Percentiles rank a stretch among this genome's conserved stretches.
Conservation (phyloP, 2,888 invertebrate genomes). For the Steromphala cineraria region DNA sequence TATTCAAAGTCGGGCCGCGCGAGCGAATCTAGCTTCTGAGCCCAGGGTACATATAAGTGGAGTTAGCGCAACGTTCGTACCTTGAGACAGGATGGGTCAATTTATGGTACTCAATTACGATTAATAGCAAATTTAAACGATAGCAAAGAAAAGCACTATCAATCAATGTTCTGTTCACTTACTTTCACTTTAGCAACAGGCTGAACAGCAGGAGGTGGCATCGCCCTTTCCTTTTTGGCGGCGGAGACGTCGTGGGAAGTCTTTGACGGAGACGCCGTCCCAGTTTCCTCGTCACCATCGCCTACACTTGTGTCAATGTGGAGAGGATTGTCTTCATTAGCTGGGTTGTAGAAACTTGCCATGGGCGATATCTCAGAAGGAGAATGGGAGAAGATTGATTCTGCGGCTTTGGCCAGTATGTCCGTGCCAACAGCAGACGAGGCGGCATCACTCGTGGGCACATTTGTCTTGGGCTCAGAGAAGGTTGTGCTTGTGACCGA, state of each 20-base stretch:
- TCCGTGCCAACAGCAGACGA: conserved; percentile 32
- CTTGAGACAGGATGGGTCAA: too few relatives aligned
- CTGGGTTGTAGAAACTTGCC: conserved; percentile 67
- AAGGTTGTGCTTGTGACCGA: not conserved
- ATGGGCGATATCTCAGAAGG: conserved; percentile 52
- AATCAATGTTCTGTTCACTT: too few relatives aligned
- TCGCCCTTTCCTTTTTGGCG: too few relatives aligned
- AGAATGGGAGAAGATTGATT: conserved; percentile 72
- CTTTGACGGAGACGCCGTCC: not conserved
- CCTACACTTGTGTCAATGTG: conserved; percentile 68
- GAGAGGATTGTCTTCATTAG: conserved; percentile 68
- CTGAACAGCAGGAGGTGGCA: too few relatives aligned
- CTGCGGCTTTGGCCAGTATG: conserved; percentile 75
- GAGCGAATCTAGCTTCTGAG: too few relatives aligned
- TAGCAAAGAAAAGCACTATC: too few relatives aligned
- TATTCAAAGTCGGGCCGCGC: too few relatives aligned
- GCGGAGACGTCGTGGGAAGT: not conserved
- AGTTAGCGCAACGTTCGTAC: too few relatives aligned
- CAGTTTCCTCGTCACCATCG: conserved; percentile 53
- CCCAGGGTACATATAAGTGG: too few relatives aligned
- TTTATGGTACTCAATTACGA: too few relatives aligned
- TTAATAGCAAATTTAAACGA: too few relatives aligned
- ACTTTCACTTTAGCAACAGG: not conserved
- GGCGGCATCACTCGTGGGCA: not conserved
- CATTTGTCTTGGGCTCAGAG: not conserved